phyloP scores from a whole-genome alignment of 2,113 vertebrate genomes.

The Indicator indicator region DNA sequence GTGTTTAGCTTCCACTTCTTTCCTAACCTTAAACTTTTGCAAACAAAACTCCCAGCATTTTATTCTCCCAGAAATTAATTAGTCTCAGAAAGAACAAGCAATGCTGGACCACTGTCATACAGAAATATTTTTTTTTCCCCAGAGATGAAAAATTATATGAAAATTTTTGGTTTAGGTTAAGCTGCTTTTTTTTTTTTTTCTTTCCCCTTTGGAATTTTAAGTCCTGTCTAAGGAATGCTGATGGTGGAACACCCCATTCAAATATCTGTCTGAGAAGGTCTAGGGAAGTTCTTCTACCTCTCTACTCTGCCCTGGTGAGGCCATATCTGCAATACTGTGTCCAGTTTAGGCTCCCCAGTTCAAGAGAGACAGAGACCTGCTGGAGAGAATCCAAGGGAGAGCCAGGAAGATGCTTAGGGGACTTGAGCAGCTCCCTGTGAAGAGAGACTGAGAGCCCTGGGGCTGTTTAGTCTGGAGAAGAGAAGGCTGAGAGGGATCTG shows the following conservation, averaged over 20 bases:
- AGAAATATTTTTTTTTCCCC: background rate
- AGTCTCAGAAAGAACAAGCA: background rate
- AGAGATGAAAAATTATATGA: background rate
- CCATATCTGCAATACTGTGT: no score
- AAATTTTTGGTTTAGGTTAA: background rate
- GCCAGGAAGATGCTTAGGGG: no score
- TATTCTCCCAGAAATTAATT: background rate
- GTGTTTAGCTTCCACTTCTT: background rate
- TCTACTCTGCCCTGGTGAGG: no score
- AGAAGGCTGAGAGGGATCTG: no score
- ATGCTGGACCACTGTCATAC: background rate
- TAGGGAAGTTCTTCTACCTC: no score
- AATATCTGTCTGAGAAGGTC: background rate
- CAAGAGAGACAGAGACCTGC: no score
- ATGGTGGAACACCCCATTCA: background rate
- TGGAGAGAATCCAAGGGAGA: no score
- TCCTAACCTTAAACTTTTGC: background rate
- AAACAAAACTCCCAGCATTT: background rate
- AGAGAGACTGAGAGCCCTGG: no score
- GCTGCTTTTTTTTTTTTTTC: background rate
- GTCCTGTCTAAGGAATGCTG: background rate
- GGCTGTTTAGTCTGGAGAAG: no score
- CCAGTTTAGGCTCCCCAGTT: no score
- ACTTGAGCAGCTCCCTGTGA: no score
- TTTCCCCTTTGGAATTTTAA: background rate